Percentiles rank a stretch among this genome's conserved stretches.
Conservation (phyloP, 2,888 invertebrate genomes). For the Xylota segnis region DNA sequence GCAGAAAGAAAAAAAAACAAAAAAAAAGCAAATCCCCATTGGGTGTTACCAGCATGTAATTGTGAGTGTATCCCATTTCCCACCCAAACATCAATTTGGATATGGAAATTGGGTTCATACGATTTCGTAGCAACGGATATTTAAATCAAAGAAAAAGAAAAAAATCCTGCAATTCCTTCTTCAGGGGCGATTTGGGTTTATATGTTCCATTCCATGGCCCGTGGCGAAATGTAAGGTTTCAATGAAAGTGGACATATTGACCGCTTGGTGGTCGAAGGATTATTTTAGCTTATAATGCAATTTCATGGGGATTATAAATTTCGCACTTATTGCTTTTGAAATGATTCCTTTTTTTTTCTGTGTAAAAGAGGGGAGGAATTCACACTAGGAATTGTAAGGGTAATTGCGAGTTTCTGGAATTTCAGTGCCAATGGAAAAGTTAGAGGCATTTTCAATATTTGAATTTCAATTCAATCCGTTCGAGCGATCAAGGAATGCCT, state of each 20-base stretch:
- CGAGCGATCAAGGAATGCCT: no score
- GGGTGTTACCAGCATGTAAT: slow-evolving; percentile 19
- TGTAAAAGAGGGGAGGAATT: not conserved
- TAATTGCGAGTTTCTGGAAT: not conserved
- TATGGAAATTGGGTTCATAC: slow-evolving; percentile 52
- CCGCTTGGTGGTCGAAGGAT: slow-evolving; percentile 6
- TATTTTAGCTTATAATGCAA: slow-evolving; percentile 45
- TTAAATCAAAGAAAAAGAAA: slow-evolving; percentile 18
- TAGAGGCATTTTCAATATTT: no score
- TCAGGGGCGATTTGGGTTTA: not conserved
- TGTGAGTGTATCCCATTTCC: slow-evolving; percentile 9
- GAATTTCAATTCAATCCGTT: no score
- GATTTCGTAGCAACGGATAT: slow-evolving; percentile 24
- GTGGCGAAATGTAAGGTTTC: slow-evolving; percentile 15
- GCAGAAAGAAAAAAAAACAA: not conserved
- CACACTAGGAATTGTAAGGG: not conserved
- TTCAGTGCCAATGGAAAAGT: no score
- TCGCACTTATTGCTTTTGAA: slow-evolving; percentile 13
- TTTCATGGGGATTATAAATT: slow-evolving; percentile 34
- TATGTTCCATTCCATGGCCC: slow-evolving; percentile 1
- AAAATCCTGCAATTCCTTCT: not conserved
- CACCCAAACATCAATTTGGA: slow-evolving; percentile 41
- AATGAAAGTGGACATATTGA: slow-evolving; percentile 28
- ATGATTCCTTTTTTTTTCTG: not conserved
- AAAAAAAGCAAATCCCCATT: slow-evolving; percentile 24